Base-by-base conservation (phyloP, 2,797 vertebrate species). In the Manis crassicaudata region DNA sequence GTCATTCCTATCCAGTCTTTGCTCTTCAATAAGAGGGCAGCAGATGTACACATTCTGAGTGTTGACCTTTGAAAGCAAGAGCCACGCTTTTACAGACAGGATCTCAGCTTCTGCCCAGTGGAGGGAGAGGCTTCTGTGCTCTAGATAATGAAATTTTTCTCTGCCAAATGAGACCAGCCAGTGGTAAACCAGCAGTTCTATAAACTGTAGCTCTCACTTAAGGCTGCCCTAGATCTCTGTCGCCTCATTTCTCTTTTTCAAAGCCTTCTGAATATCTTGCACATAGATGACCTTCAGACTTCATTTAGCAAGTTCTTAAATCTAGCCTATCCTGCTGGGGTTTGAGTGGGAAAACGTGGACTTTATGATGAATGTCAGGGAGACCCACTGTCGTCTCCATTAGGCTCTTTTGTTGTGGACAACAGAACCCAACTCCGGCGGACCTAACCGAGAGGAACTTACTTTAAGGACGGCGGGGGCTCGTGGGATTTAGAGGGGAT, bases 51-150 rank as follows among this genome's bases (percentile, higher is more conserved):
- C 7, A 16, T 23, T 35, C 54, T 11, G 32, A 80, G 58, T 37
- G 35, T 52, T 90, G 94, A 92, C 94, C 87, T 96, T 95, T 81
- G 80, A 93, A 95, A 95, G 27, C 1, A 1, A 95, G 77, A 90
- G 65, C 67, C 46, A 32, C 37, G 89, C 37, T 58, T 95, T 94
- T 84, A 60, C 6, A 93, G 84, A 72, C n/a, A 67, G 76, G 80
- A 76, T 75, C 84, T 87, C 72, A 43, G 65, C 58, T 65, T 81
- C 70, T 7, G 40, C 67, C 37, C 8, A 23, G 18, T 32, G 25
- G 29, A 94, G 60, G 16, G 29, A 63, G 20, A 92, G 63, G 54
- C 63, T 65, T 54, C 50, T 29, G 13, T 88, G 94, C 70, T 13
- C 63, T 60, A 11, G 68, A 81, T 89, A 90, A 56, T 72, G 76